A percentile compares a stretch with the other conserved stretches of the same genome.
Conservation (phyloP, 2,797 vertebrate genomes). For the Sebastes hopkinsi region DNA sequence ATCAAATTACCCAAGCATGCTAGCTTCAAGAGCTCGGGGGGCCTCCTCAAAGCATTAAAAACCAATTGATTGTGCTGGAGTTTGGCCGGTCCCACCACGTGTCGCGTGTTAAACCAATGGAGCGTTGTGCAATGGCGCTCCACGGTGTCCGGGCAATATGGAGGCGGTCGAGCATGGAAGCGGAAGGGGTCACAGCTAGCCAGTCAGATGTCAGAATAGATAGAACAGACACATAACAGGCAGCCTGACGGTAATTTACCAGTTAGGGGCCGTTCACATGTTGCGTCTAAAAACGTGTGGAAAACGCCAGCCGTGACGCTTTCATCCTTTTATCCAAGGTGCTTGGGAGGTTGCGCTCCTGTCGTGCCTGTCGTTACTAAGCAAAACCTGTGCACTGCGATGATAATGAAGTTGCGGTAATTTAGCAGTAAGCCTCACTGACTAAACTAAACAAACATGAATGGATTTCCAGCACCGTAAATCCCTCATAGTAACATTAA, state of each 20-base stretch:
- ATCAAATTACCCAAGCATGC: constrained; percentile 73
- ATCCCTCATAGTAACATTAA: too few species aligned
- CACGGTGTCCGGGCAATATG: constrained; percentile 69
- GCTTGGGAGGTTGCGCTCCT: too few species aligned
- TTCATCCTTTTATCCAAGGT: too few species aligned
- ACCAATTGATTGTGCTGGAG: constrained; percentile 74
- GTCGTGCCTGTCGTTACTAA: too few species aligned
- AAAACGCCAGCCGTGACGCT: too few species aligned
- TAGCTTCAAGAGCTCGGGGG: constrained; percentile 60
- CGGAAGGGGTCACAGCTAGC: constrained; percentile 38
- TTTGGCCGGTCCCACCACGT: constrained; percentile 56
- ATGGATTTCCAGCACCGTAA: background rate
- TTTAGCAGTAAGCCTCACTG: too few species aligned
- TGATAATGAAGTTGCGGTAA: too few species aligned
- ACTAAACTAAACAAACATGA: too few species aligned
- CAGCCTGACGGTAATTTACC: background rate
- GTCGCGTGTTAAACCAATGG: constrained; percentile 66
- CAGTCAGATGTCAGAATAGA: background rate
- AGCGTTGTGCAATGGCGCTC: constrained; percentile 46
- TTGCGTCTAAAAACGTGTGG: too few species aligned
- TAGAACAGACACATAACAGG: background rate
- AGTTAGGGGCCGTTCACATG: too few species aligned
- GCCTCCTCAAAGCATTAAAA: constrained; percentile 71
- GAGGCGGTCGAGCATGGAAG: constrained; percentile 52
- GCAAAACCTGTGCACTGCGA: too few species aligned